Evolutionary conservation across 2,888 invertebrate genomes (phyloP).

Genomic region (Beris chalybata): DNA sequence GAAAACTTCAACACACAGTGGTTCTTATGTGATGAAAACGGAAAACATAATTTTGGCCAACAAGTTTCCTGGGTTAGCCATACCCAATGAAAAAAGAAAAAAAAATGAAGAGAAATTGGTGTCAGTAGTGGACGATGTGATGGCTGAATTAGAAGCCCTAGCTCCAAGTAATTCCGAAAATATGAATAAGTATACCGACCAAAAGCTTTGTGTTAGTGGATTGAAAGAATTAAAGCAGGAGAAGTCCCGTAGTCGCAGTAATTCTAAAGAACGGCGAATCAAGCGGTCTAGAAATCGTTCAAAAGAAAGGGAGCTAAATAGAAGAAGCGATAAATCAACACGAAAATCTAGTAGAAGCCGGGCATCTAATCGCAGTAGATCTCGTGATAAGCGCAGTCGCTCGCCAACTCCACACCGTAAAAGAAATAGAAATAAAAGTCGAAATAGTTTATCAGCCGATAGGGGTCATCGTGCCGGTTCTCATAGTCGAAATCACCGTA

Average conservation of each 20-base stretch:
- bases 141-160: slow-evolving; percentile 83
- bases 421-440: slow-evolving; percentile 39
- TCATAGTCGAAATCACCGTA: background rate
- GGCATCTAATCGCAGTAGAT: slow-evolving; percentile 41
- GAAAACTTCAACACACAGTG: slow-evolving; percentile 62
- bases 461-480: background rate
- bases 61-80: slow-evolving; percentile 80
- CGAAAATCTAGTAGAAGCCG: slow-evolving; percentile 28
- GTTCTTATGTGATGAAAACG: background rate
- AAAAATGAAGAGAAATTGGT: slow-evolving; percentile 52
- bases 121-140: slow-evolving; percentile 73
- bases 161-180: slow-evolving; percentile 66
- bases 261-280: too few relatives aligned
- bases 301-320: slow-evolving; percentile 19
- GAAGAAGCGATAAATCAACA: slow-evolving; percentile 39
- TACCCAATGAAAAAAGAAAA: slow-evolving; percentile 72
- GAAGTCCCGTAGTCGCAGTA: slow-evolving; percentile 35
- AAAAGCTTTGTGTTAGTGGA: too few relatives aligned
- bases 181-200: slow-evolving; percentile 35
- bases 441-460: background rate
- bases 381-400: slow-evolving; percentile 41
- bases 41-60: slow-evolving; percentile 58
- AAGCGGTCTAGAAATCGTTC: slow-evolving; percentile 38
- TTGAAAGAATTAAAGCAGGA: slow-evolving; percentile 42
- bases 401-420: slow-evolving; percentile 42